These are phyloP conservation scores for Propithecus perrieri DNA, from an alignment of 2,797 vertebrate genomes.

Conservation along the genomic window DNA sequence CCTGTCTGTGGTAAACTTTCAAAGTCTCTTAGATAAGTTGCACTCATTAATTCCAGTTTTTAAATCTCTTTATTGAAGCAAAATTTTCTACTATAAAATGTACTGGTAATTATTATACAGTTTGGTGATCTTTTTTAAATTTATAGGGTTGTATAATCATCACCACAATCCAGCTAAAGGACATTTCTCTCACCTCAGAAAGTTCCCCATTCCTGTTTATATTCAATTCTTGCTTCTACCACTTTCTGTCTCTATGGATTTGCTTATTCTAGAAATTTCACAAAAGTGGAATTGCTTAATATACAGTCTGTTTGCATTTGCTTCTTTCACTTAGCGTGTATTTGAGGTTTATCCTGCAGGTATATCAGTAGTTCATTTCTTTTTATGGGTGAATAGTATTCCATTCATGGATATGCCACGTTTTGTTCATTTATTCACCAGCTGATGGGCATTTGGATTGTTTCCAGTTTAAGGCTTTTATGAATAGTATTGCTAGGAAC, in stretches of 20 bases:
- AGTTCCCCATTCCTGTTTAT: neutral
- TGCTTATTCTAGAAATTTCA: neutral
- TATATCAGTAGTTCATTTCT: neutral
- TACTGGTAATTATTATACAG: neutral
- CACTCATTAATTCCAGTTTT: neutral
- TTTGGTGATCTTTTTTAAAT: neutral
- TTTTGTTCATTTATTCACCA: neutral
- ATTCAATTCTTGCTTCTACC: neutral
- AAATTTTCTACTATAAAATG: constrained; percentile 5
- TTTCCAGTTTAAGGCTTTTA: neutral
- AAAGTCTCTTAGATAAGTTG: neutral
- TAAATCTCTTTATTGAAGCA: neutral
- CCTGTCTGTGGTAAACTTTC: neutral
- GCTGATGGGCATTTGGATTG: neutral
- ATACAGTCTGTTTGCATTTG: neutral
- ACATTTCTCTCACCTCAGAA: neutral
- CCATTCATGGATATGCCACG: neutral
- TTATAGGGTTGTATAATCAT: neutral
- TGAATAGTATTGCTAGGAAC: neutral
- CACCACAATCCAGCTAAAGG: neutral
- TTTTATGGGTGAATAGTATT: neutral
- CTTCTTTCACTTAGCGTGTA: constrained; percentile 24
- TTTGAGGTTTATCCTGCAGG: neutral
- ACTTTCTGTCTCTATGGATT: neutral
- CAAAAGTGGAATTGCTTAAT: neutral